Conservation (phyloP, 2,888 invertebrate species). For the Prenolepis imparis region DNA sequence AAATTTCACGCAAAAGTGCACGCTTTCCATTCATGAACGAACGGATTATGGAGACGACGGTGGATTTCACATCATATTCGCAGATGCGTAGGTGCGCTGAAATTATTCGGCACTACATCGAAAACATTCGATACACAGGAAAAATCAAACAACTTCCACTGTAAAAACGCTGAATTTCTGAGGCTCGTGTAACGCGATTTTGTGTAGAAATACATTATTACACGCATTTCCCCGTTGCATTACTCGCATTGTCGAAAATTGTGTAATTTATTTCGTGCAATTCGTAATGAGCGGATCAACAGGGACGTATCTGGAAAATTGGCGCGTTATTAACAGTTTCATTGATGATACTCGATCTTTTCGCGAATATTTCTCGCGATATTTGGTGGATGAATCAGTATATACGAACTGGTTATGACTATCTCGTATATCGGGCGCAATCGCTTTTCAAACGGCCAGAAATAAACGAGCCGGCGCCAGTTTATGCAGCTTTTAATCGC, state of each 20-base stretch:
- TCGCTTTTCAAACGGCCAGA: slow-evolving; percentile 34
- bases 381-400: neutral
- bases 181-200: slow-evolving; percentile 14
- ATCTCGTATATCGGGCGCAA: slow-evolving; percentile 11
- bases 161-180: slow-evolving; percentile 35
- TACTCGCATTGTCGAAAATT: slow-evolving; percentile 26
- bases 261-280: slow-evolving; percentile 21
- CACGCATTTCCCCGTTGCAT: slow-evolving; percentile 10
- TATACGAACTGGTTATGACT: neutral
- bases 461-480: slow-evolving; percentile 40
- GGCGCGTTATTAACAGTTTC: slow-evolving; percentile 31
- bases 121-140: slow-evolving; percentile 18
- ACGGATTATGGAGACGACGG: slow-evolving; percentile 38
- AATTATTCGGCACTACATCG: slow-evolving; percentile 23
- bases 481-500: slow-evolving; percentile 49
- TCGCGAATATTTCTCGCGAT: neutral
- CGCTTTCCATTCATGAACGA: slow-evolving; percentile 10
- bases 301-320: slow-evolving; percentile 2
- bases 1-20: slow-evolving; percentile 34
- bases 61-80: slow-evolving; percentile 29
- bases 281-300: neutral
- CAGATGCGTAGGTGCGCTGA: neutral
- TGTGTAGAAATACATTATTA: slow-evolving; percentile 4
- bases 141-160: slow-evolving; percentile 10
- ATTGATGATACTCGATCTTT: slow-evolving; percentile 14